Percentiles rank a stretch among this genome's conserved stretches.
Conservation (phyloP, 2,113 vertebrate genomes). For the Mirza zaza region DNA sequence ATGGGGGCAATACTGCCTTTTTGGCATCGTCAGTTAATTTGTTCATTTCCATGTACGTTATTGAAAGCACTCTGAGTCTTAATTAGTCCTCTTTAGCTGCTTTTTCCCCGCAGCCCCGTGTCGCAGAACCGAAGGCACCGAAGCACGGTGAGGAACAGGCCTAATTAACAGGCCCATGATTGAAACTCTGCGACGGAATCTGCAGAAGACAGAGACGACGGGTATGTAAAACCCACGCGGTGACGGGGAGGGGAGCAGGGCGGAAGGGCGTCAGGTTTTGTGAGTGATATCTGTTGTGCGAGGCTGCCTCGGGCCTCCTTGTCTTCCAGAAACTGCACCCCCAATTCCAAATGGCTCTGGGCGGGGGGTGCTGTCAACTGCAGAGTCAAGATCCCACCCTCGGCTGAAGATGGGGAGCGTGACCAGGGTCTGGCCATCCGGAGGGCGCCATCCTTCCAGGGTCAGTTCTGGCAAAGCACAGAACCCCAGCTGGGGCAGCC, state of each 20-base stretch:
- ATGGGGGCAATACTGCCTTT: slow-evolving; percentile 68
- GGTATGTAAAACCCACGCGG: neutral
- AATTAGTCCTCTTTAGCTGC: slow-evolving; percentile 77
- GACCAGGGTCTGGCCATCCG: neutral
- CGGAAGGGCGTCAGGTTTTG: neutral
- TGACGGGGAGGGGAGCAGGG: neutral
- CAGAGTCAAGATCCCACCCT: neutral
- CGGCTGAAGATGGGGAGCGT: neutral
- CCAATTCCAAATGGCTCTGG: neutral
- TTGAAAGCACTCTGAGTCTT: slow-evolving; percentile 77
- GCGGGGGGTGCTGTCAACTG: neutral
- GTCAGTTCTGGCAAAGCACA: neutral
- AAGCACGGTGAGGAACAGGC: slow-evolving; percentile 32
- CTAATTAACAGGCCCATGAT: slow-evolving; percentile 64
- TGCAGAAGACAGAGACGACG: neutral
- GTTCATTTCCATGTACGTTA: slow-evolving; percentile 75
- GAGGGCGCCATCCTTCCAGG: neutral
- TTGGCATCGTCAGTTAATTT: slow-evolving; percentile 72
- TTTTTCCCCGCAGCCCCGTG: slow-evolving; percentile 67
- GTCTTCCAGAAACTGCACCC: neutral
- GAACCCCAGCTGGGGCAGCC: neutral
- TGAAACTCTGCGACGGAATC: slow-evolving; percentile 12
- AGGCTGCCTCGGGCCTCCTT: neutral
- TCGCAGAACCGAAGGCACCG: slow-evolving; percentile 53
- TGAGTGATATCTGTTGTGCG: neutral